A percentile compares a stretch with the other conserved stretches of the same genome.
phyloP scores from a whole-genome alignment of 2,888 invertebrate species.

The Oxyscelio sp. region DNA sequence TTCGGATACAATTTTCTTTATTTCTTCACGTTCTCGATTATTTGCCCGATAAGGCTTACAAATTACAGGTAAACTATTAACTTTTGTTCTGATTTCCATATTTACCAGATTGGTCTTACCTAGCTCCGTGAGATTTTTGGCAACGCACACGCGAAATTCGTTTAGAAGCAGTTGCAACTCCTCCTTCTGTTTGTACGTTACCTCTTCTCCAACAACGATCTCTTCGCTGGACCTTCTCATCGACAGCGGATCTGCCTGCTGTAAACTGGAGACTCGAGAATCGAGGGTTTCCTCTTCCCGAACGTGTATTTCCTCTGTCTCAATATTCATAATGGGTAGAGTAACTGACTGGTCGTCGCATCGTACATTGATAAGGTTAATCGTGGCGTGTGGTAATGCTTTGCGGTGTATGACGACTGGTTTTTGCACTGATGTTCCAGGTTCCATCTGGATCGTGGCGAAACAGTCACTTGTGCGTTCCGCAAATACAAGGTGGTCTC shows the following conservation, averaged over 20 bases:
- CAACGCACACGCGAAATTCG: not conserved
- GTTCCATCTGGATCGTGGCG: no score
- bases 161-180: not conserved
- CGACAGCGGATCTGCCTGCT: not conserved
- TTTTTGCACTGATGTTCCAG: not conserved
- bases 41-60: slow-evolving; percentile 50
- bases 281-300: not conserved
- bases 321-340: not conserved
- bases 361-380: not conserved
- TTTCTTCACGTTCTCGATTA: slow-evolving; percentile 47
- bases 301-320: not conserved
- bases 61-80: slow-evolving; percentile 22
- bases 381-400: not conserved
- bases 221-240: not conserved
- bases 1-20: slow-evolving; percentile 47
- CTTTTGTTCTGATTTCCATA: slow-evolving; percentile 6
- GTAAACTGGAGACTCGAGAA: no score
- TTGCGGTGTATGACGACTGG: not conserved
- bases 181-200: not conserved
- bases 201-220: not conserved
- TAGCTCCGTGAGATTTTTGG: not conserved
- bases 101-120: not conserved
- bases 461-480: no score
- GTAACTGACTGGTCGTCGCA: not conserved
- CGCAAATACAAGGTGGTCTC: not conserved